Evolutionary conservation across 1,140 invertebrate species (phyloP).

Genomic region (Macrocentrus cingulum): DNA sequence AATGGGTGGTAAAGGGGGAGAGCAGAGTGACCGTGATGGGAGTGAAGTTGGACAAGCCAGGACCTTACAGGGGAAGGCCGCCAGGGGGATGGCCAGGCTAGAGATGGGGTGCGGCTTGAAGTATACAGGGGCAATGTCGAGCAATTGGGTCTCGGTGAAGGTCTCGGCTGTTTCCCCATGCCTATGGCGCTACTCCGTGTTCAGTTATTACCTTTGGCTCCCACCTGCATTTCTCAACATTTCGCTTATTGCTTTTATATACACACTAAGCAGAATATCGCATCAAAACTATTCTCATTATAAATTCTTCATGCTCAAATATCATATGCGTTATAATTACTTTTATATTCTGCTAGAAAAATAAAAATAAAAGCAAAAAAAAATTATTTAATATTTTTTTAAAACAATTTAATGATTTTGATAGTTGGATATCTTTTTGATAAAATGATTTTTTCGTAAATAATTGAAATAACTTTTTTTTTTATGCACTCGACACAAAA

Average conservation of each 20-base stretch:
- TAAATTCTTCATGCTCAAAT: background rate
- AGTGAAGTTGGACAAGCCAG: slow-evolving; percentile 14
- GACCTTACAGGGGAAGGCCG: slow-evolving; percentile 3
- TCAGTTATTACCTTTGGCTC: background rate
- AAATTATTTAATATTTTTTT: too few relatives aligned
- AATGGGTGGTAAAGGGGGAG: background rate
- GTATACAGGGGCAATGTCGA: slow-evolving; percentile 58
- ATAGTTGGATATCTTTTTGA: too few relatives aligned
- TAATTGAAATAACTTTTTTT: too few relatives aligned
- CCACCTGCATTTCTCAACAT: background rate
- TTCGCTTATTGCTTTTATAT: background rate
- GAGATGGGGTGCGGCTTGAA: slow-evolving; percentile 36
- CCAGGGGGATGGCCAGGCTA: slow-evolving; percentile 3
- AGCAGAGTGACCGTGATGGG: background rate
- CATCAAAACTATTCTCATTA: background rate
- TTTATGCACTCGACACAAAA: too few relatives aligned
- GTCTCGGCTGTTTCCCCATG: slow-evolving; percentile 42
- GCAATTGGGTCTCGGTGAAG: slow-evolving; percentile 59
- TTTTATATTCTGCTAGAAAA: too few relatives aligned
- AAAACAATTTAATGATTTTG: too few relatives aligned
- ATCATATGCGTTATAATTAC: too few relatives aligned
- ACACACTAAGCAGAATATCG: too few relatives aligned
- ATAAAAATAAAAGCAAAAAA: too few relatives aligned
- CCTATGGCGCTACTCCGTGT: too few relatives aligned
- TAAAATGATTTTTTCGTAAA: too few relatives aligned